Evolutionary conservation across 2,113 vertebrate species (phyloP), one percentile per base, ranked within the genome.

Genomic region (Coptodon rendalli): DNA sequence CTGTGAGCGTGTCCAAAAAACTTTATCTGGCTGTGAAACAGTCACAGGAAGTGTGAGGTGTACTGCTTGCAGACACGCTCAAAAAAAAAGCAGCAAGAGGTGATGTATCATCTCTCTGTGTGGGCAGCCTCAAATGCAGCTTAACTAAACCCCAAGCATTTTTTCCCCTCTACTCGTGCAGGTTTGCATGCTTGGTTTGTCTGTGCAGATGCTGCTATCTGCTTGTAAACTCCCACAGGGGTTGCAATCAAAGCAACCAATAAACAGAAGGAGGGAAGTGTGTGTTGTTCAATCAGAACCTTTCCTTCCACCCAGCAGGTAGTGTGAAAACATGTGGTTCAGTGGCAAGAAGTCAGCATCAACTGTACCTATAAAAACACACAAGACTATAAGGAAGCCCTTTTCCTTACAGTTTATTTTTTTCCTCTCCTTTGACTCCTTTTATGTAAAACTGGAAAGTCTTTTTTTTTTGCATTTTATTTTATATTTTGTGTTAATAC

Each of bases 41-140:
- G 83, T 89, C 81, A 91, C 85, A 92, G 91, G 91, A 93, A 86
- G 80, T 73, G 50, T 81, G 50, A 54, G 13, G 83, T 78, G 56
- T 3, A 10, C 29, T 57, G 52, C 63, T 40, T 66, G 78, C 78
- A 83, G 38, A 52, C 68, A 76, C 6, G 9, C 24, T 19, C 9
- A 19, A 76, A 5, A 73, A 73, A 52, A 2, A 22, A 38, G 17
- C 86, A 90, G 66, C 36, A 11, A 86, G 73, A 87, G 86, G 73
- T 88, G 81, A 80, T 81, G 86, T 82, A 81, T 89, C 84, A 56
- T 31, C 54, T 83, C 52, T 86, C 82, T 81, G 78, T 86, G 90
- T 85, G 89, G 52, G 85, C 40, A 50, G 85, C 38, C 61, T 50
- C 68, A 82, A 87, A 83, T 31, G 81, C 89, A 80, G 88, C 87